phyloP scores from a whole-genome alignment of 2,888 invertebrate genomes.

The Escarpia spicata region DNA sequence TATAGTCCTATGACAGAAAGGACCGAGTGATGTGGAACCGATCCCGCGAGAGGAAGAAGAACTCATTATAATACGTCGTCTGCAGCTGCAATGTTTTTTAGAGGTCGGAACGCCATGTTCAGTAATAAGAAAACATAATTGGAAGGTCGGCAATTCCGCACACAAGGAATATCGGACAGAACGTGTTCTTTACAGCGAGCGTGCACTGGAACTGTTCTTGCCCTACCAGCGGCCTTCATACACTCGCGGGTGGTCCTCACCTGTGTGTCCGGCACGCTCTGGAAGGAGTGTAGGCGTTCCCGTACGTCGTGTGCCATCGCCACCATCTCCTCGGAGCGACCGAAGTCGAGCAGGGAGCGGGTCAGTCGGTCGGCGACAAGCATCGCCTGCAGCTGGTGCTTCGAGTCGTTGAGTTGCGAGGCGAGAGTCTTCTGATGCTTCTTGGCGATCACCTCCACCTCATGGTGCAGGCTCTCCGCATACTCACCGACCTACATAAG shows the following conservation, averaged over 20 bases:
- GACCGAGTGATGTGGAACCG: too few species aligned
- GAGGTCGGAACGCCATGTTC: too few species aligned
- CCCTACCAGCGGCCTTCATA: too few species aligned
- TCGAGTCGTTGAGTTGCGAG: slow-evolving; percentile 35
- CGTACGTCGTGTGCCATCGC: slow-evolving; percentile 41
- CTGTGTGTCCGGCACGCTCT: slow-evolving; percentile 33
- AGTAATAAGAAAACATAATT: too few species aligned
- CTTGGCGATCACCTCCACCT: slow-evolving; percentile 44
- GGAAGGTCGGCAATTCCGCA: too few species aligned
- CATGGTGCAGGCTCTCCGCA: slow-evolving; percentile 42
- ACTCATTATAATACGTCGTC: too few species aligned
- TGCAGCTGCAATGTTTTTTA: too few species aligned
- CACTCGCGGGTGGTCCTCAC: slow-evolving; percentile 29
- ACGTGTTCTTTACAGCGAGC: too few species aligned
- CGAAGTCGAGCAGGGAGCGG: slow-evolving; percentile 41
- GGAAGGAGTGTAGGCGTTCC: slow-evolving; percentile 40
- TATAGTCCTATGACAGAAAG: too few species aligned
- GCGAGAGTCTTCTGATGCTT: slow-evolving; percentile 40
- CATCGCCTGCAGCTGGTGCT: slow-evolving; percentile 39
- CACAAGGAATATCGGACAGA: too few species aligned
- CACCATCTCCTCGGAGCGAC: slow-evolving; percentile 45
- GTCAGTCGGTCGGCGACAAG: slow-evolving; percentile 39
- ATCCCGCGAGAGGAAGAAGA: too few species aligned
- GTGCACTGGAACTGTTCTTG: too few species aligned
- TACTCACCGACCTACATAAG: slow-evolving; percentile 36